These are phyloP conservation scores for Drosophila chauvacae DNA, from an alignment of 1,140 invertebrate species.

Conservation along the genomic window DNA sequence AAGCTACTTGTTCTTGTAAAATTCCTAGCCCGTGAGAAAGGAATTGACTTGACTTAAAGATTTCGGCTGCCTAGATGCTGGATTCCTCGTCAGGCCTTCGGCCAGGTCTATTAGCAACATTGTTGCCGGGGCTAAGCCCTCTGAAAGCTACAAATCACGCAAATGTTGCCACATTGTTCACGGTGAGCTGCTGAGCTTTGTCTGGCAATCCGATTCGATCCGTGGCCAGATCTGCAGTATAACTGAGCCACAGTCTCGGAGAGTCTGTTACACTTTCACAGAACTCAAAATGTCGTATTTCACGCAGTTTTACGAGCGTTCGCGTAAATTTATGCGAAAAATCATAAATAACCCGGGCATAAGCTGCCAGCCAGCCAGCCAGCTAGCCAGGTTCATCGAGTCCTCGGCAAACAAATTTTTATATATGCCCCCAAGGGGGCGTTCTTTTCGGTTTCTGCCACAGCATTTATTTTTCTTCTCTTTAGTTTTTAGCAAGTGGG, in stretches of 20 bases:
- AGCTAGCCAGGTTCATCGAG: constrained; percentile 8
- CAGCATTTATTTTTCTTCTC: constrained; percentile 1
- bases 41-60: neutral
- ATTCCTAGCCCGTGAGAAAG: constrained; percentile 28
- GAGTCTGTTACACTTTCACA: constrained; percentile 78
- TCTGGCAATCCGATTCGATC: constrained; percentile 18
- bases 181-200: constrained; percentile 56
- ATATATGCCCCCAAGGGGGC: constrained; percentile 23
- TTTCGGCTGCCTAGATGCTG: constrained; percentile 21
- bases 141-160: constrained; percentile 77
- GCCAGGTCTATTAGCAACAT: constrained; percentile 76
- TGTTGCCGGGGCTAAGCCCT: constrained; percentile 60
- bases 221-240: constrained; percentile 2
- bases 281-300: constrained; percentile 83
- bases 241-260: neutral
- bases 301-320: constrained; percentile 79
- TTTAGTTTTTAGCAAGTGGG: constrained; percentile 59
- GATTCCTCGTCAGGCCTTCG: constrained; percentile 26
- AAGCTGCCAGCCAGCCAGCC: constrained; percentile 17
- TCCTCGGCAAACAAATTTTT: constrained; percentile 18
- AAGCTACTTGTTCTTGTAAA: constrained; percentile 29
- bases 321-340: constrained; percentile 83
- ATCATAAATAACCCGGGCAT: constrained; percentile 71
- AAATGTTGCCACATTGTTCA: constrained; percentile 75
- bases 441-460: constrained; percentile 23